Percentiles rank a stretch among this genome's conserved stretches.
phyloP scores from a whole-genome alignment of 2,113 vertebrate genomes.

The Herpailurus yagouaroundi region DNA sequence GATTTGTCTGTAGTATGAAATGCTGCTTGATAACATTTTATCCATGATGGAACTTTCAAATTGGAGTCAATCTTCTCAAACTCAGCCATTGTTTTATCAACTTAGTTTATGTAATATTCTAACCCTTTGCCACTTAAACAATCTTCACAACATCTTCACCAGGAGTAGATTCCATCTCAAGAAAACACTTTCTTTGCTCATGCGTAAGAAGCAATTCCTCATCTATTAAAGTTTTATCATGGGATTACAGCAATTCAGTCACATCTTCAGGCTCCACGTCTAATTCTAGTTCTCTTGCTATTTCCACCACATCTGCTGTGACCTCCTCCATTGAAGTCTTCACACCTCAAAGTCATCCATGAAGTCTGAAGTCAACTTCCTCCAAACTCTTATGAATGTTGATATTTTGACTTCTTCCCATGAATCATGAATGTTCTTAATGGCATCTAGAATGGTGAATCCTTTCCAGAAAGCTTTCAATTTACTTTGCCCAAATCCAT shows the following conservation, averaged over 20 bases:
- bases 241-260: background rate
- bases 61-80: background rate
- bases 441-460: background rate
- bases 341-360: background rate
- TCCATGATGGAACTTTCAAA: background rate
- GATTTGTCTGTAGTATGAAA: background rate
- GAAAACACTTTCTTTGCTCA: background rate
- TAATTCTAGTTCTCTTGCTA: background rate
- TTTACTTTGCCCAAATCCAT: background rate
- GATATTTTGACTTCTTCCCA: background rate
- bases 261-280: background rate
- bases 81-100: background rate
- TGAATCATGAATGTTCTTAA: background rate
- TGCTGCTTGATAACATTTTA: background rate
- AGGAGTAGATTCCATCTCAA: background rate
- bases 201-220: background rate
- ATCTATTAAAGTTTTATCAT: background rate
- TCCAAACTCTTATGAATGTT: background rate
- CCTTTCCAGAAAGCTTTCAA: background rate
- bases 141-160: background rate
- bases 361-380: background rate
- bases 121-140: background rate
- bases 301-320: background rate
- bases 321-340: background rate
- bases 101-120: background rate